Conservation (phyloP, 2,113 vertebrate genomes). For the Phasianus colchicus region DNA sequence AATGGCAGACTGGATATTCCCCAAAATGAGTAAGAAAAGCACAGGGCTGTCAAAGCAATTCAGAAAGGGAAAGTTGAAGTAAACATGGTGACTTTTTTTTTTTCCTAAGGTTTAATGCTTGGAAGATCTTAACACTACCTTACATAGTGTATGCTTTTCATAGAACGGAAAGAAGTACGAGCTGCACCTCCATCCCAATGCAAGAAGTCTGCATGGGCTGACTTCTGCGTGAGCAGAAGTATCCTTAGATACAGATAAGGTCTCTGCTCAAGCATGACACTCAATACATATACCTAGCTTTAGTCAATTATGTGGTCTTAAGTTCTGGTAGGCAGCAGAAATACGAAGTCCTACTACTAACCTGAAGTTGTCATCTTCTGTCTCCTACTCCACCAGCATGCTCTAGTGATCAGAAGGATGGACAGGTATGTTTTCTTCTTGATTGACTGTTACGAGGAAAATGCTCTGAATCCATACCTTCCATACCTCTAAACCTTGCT, state of each 20-base stretch:
- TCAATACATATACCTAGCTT: not conserved
- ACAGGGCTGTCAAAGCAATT: slow-evolving; percentile 75
- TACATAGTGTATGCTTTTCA: not conserved
- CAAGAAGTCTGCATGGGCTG: not conserved
- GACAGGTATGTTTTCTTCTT: not conserved
- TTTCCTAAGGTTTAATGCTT: slow-evolving; percentile 25
- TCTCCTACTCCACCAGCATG: not conserved
- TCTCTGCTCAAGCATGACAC: not conserved
- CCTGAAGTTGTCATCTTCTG: not conserved
- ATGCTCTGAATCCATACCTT: not conserved
- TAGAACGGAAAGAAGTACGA: not conserved
- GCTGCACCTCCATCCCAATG: not conserved
- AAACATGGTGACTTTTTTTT: slow-evolving; percentile 66
- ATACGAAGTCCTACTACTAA: not conserved
- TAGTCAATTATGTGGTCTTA: not conserved
- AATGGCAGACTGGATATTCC: slow-evolving; percentile 71
- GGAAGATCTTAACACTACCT: slow-evolving; percentile 49
- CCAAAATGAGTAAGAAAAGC: slow-evolving; percentile 68
- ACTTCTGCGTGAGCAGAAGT: not conserved
- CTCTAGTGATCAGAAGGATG: not conserved
- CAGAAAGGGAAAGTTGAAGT: slow-evolving; percentile 64
- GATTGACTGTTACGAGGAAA: not conserved
- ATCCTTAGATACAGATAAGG: accelerated
- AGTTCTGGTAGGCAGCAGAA: not conserved
- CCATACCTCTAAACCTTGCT: not conserved